Percentiles rank a stretch among this genome's conserved stretches.
phyloP scores from a whole-genome alignment of 1,140 invertebrate species.

The Sinonovacula constricta region DNA sequence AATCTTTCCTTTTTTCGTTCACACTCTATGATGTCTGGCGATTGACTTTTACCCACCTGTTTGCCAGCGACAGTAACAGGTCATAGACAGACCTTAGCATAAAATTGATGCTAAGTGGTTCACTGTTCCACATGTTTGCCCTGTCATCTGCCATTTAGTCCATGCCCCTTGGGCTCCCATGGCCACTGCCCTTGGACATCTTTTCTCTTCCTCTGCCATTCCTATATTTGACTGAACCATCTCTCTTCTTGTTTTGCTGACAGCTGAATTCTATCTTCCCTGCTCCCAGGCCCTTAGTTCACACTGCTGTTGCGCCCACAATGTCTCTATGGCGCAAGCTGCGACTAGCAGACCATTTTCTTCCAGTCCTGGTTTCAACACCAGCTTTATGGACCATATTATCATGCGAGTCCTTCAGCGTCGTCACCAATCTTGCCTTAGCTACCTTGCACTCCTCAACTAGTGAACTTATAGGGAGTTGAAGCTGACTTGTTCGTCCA shows the following conservation, averaged over 20 bases:
- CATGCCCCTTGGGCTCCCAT: background rate
- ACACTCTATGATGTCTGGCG: no score
- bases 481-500: slow-evolving; percentile 27
- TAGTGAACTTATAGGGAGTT: slow-evolving; percentile 36
- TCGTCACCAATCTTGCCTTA: slow-evolving; percentile 5
- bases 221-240: slow-evolving; percentile 4
- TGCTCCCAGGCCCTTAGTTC: background rate
- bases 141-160: no score
- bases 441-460: slow-evolving; percentile 35
- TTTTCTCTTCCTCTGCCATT: no score
- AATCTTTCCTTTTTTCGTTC: no score
- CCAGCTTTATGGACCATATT: background rate
- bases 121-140: no score
- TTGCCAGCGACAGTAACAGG: no score
- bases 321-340: slow-evolving; percentile 2
- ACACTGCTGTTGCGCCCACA: no score
- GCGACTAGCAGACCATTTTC: no score
- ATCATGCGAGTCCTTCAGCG: background rate
- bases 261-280: slow-evolving; percentile 4
- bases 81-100: no score
- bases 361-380: slow-evolving; percentile 6
- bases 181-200: background rate
- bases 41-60: no score
- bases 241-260: background rate
- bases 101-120: no score